Evolutionary conservation across 2,797 vertebrate genomes (phyloP).

Genomic region (Uromys caudimaculatus): DNA sequence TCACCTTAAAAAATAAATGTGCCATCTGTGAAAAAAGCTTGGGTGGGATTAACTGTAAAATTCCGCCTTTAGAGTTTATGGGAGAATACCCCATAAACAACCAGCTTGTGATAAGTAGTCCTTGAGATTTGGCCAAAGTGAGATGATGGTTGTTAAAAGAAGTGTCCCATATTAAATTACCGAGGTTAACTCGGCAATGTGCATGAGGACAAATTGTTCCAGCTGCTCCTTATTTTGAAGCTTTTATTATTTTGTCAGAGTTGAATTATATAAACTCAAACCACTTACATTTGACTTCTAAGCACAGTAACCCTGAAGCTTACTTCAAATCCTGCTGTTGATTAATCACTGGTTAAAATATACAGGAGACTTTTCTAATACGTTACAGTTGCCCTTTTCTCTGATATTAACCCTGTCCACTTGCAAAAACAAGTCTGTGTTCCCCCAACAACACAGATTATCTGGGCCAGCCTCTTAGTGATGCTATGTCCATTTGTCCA

Average conservation of each 20-base stretch:
- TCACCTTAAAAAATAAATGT: constrained; percentile 33
- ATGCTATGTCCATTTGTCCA: neutral
- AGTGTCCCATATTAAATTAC: constrained; percentile 54
- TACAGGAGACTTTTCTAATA: neutral
- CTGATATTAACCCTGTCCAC: neutral
- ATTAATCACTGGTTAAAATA: constrained; percentile 25
- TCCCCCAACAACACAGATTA: neutral
- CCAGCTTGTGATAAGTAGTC: neutral
- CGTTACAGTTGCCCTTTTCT: neutral
- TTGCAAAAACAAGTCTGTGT: neutral
- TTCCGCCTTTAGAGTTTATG: constrained; percentile 39
- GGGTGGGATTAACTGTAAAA: constrained; percentile 16
- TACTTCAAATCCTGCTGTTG: constrained; percentile 49
- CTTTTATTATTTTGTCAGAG: constrained; percentile 63
- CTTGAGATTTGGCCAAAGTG: constrained; percentile 23
- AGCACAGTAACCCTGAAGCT: neutral
- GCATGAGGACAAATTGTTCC: constrained; percentile 38
- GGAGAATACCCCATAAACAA: constrained; percentile 29
- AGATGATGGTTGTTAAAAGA: constrained; percentile 52
- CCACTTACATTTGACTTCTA: constrained; percentile 39
- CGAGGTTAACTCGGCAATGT: constrained; percentile 5
- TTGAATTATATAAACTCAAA: constrained; percentile 58
- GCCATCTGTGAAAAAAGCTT: constrained; percentile 21
- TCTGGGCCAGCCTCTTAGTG: neutral
- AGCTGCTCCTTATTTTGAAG: constrained; percentile 40